Conservation (phyloP, 2,113 vertebrate genomes). For the Cathartes aura region DNA sequence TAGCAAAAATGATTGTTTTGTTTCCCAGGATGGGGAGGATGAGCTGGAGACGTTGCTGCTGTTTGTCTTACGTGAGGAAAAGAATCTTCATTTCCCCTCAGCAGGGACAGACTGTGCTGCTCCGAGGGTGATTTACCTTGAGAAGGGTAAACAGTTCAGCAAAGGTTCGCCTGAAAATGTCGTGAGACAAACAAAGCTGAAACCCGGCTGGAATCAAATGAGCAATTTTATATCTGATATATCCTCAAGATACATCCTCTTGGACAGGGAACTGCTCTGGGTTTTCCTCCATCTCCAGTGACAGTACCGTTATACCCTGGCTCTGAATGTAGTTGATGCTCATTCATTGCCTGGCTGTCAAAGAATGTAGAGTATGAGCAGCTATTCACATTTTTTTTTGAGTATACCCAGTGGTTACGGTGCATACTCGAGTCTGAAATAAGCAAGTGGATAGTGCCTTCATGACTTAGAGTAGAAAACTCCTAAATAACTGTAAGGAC, state of each 20-base stretch:
- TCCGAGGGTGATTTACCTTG: background rate
- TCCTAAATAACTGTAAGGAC: background rate
- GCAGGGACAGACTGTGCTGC: background rate
- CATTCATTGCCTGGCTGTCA: background rate
- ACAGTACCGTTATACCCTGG: fast-evolving
- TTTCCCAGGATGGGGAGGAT: background rate
- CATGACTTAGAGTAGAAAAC: background rate
- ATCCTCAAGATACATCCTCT: background rate
- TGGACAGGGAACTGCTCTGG: background rate
- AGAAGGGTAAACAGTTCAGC: background rate
- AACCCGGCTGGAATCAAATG: background rate
- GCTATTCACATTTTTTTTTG: background rate
- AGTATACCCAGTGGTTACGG: background rate
- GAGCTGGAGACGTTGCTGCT: background rate
- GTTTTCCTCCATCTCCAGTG: background rate
- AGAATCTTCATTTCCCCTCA: background rate
- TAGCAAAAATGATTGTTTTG: constrained; percentile 28
- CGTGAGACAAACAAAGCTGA: background rate
- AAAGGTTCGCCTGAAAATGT: background rate
- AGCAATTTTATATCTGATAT: background rate
- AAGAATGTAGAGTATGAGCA: background rate
- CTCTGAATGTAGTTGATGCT: background rate
- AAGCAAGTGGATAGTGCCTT: background rate
- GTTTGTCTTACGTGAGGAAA: background rate
- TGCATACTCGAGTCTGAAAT: background rate